Percentiles rank a stretch among this genome's conserved stretches.
phyloP scores from a whole-genome alignment of 2,113 vertebrate species.

The Microcebus lehilahytsara region DNA sequence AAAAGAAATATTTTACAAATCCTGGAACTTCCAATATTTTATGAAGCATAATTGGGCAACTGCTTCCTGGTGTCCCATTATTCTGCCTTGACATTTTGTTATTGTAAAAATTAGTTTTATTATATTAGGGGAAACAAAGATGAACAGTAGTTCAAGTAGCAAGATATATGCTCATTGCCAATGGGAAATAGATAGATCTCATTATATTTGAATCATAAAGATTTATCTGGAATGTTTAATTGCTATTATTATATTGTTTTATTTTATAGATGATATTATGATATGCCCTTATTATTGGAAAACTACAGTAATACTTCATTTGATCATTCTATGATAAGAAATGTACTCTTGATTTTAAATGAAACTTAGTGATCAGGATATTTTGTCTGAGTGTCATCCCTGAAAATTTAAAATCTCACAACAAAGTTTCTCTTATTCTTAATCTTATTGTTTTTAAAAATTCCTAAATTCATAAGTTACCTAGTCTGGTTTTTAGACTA shows the following conservation, averaged over 20 bases:
- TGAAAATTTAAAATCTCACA: background rate
- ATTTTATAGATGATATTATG: background rate
- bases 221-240: background rate
- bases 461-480: background rate
- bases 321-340: background rate
- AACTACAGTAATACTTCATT: background rate
- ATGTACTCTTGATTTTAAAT: background rate
- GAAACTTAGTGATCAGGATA: background rate
- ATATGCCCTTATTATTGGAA: background rate
- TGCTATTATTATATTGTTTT: background rate
- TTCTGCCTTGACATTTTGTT: background rate
- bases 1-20: background rate
- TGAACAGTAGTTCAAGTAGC: too few relatives aligned
- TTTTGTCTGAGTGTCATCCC: background rate
- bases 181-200: too few relatives aligned
- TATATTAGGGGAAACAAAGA: background rate
- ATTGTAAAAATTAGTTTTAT: background rate
- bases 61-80: fast-evolving
- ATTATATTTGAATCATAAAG: background rate
- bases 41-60: background rate
- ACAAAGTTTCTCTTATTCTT: background rate
- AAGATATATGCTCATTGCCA: background rate
- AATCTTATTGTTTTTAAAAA: background rate
- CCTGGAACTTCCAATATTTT: background rate
- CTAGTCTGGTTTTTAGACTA: background rate